Evolutionary conservation across 2,797 vertebrate genomes (phyloP).

Genomic region (Sebastes trivittatus): DNA sequence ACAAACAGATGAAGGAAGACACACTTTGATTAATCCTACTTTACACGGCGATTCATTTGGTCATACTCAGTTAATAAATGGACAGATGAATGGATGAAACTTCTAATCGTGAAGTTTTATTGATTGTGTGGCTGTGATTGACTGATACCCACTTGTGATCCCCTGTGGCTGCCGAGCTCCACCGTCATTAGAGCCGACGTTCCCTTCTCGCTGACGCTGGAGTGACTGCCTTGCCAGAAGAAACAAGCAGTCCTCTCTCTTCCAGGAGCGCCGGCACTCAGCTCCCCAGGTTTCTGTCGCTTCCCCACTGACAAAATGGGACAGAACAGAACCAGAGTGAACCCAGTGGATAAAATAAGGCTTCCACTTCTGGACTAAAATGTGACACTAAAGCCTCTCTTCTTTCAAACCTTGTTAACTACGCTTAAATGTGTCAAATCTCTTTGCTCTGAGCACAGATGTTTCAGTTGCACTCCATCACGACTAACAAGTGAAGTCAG

Average conservation of each 20-base stretch:
- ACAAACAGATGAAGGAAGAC: background rate
- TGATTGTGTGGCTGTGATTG: background rate
- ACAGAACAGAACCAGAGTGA: constrained; percentile 1
- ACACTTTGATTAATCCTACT: background rate
- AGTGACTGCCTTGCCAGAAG: constrained; percentile 86
- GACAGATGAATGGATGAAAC: background rate
- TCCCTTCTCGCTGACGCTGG: constrained; percentile 84
- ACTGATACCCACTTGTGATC: constrained; percentile 75
- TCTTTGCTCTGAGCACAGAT: background rate
- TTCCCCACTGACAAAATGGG: constrained; percentile 77
- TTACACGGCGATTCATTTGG: background rate
- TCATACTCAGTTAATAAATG: background rate
- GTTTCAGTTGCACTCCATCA: background rate
- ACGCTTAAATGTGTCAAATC: background rate
- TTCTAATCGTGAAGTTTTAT: background rate
- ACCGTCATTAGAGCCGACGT: constrained; percentile 87
- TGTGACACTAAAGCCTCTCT: background rate
- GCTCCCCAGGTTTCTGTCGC: constrained; percentile 81
- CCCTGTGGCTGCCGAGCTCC: constrained; percentile 85
- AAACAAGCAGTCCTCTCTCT: constrained; percentile 84
- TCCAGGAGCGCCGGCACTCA: constrained; percentile 76
- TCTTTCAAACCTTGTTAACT: background rate
- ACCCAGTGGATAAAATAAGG: background rate
- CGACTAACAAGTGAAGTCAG: background rate
- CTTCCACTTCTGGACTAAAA: background rate